phyloP scores from a whole-genome alignment of 2,797 vertebrate genomes.

The Cephalopachus bancanus region DNA sequence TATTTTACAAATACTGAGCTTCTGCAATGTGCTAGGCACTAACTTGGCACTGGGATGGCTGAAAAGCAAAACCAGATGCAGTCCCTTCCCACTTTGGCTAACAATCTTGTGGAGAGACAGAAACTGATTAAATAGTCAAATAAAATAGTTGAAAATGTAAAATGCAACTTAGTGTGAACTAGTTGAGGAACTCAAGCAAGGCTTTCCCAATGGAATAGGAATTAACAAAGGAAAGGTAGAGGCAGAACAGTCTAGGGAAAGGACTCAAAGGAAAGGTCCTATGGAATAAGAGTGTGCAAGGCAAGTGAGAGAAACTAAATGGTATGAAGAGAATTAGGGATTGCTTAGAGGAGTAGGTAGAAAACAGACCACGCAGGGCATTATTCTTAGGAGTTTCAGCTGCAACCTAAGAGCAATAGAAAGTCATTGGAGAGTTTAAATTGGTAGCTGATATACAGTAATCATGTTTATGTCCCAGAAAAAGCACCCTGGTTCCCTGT shows the following conservation, averaged over 20 bases:
- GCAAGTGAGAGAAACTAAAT: background rate
- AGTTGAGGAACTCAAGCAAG: background rate
- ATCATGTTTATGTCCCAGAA: slow-evolving; percentile 35
- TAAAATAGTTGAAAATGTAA: slow-evolving; percentile 69
- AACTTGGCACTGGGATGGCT: slow-evolving; percentile 10
- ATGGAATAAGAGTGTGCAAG: background rate
- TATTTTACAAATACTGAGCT: slow-evolving; percentile 30
- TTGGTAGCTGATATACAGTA: background rate
- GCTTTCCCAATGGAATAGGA: background rate
- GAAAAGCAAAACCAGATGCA: slow-evolving; percentile 65
- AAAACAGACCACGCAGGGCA: background rate
- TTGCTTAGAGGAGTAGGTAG: background rate
- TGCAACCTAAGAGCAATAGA: background rate
- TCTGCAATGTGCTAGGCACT: slow-evolving; percentile 14
- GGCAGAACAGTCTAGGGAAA: background rate
- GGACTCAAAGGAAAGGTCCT: background rate
- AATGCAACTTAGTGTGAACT: slow-evolving; percentile 45
- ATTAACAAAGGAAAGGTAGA: background rate
- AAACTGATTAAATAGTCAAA: slow-evolving; percentile 70
- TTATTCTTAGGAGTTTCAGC: background rate
- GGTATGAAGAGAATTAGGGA: background rate
- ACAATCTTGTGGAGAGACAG: slow-evolving; percentile 23
- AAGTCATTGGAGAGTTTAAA: background rate
- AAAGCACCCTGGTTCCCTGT: background rate
- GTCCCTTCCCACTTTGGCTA: slow-evolving; percentile 10